Conservation (phyloP, 2,797 vertebrate species). For the Remorina albescens region DNA sequence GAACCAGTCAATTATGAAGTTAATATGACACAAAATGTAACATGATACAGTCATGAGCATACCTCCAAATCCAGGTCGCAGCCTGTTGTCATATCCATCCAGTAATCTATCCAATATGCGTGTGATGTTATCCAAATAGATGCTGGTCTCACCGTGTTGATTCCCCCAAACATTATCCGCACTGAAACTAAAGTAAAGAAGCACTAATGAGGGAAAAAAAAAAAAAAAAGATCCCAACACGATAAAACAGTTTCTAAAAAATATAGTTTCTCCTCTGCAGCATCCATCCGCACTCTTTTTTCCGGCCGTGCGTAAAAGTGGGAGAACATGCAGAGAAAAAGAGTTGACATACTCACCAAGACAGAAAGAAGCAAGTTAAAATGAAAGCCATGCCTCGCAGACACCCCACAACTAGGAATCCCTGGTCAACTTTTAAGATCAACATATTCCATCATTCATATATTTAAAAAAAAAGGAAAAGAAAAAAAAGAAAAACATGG, state of each 20-base stretch:
- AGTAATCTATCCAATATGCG: conserved; percentile 93
- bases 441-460: conserved; percentile 82
- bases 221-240: conserved; percentile 7
- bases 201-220: conserved; percentile 23
- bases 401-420: conserved; percentile 70
- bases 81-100: conserved; percentile 96
- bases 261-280: conserved; percentile 42
- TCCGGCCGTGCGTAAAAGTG: conserved; percentile 78
- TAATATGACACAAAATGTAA: conserved; percentile 3
- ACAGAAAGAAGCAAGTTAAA: conserved; percentile 87
- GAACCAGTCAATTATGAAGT: background rate
- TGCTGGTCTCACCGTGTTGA: conserved; percentile 79
- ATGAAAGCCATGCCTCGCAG: conserved; percentile 87
- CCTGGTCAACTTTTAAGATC: conserved; percentile 83
- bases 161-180: conserved; percentile 79
- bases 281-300: conserved; percentile 29
- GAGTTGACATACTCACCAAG: conserved; percentile 88
- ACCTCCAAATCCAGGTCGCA: conserved; percentile 96
- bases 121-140: conserved; percentile 94
- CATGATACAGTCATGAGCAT: conserved; percentile 55
- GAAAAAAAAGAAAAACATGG: conserved; percentile 61
- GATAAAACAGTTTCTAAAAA: background rate
- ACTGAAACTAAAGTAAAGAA: conserved; percentile 81
- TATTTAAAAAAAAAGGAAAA: no score
- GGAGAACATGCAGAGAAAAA: conserved; percentile 57